Conservation (phyloP, 2,113 vertebrate genomes). For the Serinus canaria region DNA sequence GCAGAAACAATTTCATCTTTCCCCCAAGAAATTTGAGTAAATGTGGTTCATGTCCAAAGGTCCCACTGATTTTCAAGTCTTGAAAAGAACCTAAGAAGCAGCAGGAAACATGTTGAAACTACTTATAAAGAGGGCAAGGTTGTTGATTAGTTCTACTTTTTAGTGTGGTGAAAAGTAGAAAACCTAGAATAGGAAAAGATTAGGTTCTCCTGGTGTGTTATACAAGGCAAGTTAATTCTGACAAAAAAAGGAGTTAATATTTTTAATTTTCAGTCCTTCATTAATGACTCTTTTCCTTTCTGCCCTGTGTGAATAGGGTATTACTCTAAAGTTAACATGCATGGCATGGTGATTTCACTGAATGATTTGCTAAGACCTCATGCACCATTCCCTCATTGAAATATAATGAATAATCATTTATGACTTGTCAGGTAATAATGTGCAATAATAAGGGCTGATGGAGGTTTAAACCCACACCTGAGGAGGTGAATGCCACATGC, state of each 20-base stretch:
- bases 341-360: not conserved
- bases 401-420: constrained; percentile 9
- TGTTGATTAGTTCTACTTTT: not conserved
- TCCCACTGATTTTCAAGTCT: not conserved
- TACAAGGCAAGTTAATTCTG: not conserved
- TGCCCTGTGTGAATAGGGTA: not conserved
- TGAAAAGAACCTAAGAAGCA: not conserved
- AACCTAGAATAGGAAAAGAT: not conserved
- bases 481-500: not conserved
- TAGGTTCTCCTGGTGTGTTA: not conserved
- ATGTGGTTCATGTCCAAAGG: not conserved
- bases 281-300: not conserved
- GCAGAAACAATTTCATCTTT: not conserved
- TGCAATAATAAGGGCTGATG: not conserved
- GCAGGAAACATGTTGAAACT: not conserved
- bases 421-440: not conserved
- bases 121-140: not conserved
- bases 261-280: not conserved
- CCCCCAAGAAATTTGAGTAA: not conserved
- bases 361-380: not conserved
- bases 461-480: not conserved
- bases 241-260: not conserved
- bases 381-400: not conserved
- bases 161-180: not conserved
- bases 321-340: not conserved